Percentiles rank a stretch among this genome's conserved stretches.
phyloP scores from a whole-genome alignment of 2,797 vertebrate species.

The Silurus lanzhouensis region DNA sequence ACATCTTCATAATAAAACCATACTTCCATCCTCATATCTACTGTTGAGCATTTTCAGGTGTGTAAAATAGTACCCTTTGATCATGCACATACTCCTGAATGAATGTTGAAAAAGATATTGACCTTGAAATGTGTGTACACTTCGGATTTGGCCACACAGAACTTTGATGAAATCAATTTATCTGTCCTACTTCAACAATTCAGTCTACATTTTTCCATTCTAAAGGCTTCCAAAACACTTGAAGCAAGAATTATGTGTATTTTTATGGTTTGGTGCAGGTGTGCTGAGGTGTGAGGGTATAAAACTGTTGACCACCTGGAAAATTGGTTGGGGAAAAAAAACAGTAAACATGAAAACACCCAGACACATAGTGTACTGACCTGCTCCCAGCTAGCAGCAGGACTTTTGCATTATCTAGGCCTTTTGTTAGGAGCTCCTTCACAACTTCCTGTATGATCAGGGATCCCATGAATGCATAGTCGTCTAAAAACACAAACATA shows the following conservation, averaged over 20 bases:
- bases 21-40: background rate
- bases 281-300: background rate
- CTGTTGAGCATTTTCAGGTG: background rate
- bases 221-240: background rate
- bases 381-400: conserved; percentile 93
- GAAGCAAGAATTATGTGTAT: background rate
- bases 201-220: background rate
- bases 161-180: background rate
- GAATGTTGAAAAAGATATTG: too few relatives aligned
- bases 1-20: background rate
- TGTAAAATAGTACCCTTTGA: background rate
- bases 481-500: conserved; percentile 68
- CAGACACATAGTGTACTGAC: conserved; percentile 8
- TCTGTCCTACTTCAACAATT: background rate
- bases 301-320: background rate
- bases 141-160: background rate
- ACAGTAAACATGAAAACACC: background rate
- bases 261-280: background rate
- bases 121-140: too few relatives aligned
- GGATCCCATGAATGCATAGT: conserved; percentile 95
- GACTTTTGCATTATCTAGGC: conserved; percentile 90
- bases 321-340: background rate
- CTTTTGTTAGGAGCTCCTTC: conserved; percentile 86
- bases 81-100: background rate
- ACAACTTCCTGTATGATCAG: conserved; percentile 95